Evolutionary conservation across 2,888 invertebrate genomes (phyloP).

Genomic region (Homarus gammarus): DNA sequence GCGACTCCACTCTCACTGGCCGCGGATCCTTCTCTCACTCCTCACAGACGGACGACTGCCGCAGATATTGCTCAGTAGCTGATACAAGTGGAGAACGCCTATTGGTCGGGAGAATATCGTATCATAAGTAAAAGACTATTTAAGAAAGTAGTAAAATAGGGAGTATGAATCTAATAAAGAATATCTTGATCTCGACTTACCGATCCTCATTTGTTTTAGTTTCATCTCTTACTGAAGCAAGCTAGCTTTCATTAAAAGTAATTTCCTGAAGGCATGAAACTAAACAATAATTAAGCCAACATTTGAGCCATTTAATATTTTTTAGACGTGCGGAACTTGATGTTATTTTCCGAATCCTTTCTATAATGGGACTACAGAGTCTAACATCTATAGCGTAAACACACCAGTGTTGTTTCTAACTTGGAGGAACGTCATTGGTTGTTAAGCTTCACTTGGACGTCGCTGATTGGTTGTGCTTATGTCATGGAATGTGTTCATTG

Average conservation of each 20-base stretch:
- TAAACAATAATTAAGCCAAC: too few relatives aligned
- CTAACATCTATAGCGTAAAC: constrained; percentile 53
- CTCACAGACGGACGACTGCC: constrained; percentile 52
- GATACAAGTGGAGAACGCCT: constrained; percentile 67
- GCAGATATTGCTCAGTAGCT: constrained; percentile 48
- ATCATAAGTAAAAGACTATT: constrained; percentile 5
- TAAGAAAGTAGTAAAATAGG: background rate
- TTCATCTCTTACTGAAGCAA: background rate
- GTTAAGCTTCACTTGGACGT: constrained; percentile 55
- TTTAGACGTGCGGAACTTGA: too few relatives aligned
- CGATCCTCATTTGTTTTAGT: background rate
- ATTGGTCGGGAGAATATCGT: constrained; percentile 35
- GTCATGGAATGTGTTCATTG: constrained; percentile 61
- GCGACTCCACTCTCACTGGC: background rate
- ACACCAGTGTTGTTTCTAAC: constrained; percentile 62
- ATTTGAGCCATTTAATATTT: too few relatives aligned
- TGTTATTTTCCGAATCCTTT: background rate
- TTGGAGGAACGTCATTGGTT: constrained; percentile 64
- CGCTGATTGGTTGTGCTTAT: constrained; percentile 46
- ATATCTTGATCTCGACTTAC: background rate
- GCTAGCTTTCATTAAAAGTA: too few relatives aligned
- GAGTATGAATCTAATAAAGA: too few relatives aligned
- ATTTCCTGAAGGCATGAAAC: too few relatives aligned
- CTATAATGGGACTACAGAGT: background rate
- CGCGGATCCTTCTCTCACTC: constrained; percentile 20